These are phyloP conservation scores for Hippocampus guttulatus DNA, from an alignment of 2,113 vertebrate genomes.

Conservation along the genomic window DNA sequence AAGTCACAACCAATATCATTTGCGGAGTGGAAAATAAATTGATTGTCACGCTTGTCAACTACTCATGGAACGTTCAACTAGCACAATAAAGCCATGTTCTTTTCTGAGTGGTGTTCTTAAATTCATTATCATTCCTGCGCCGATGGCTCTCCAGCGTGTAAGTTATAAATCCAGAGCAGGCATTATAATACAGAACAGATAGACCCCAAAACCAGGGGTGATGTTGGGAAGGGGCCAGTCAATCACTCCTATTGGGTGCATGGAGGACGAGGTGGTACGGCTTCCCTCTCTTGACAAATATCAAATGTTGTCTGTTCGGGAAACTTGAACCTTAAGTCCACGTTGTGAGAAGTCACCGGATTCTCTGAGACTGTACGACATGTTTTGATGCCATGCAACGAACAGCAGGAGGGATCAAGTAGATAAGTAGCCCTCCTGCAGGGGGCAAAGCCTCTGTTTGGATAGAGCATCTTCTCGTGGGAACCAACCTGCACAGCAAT, in stretches of 20 bases:
- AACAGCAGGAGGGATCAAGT: constrained; percentile 17
- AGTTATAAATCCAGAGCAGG: constrained; percentile 65
- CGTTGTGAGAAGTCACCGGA: constrained; percentile 44
- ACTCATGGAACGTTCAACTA: constrained; percentile 66
- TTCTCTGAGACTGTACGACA: constrained; percentile 17
- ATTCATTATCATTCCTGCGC: constrained; percentile 72
- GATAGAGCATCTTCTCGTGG: constrained; percentile 12
- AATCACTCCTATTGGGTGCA: constrained; percentile 43
- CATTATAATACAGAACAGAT: constrained; percentile 72
- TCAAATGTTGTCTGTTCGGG: constrained; percentile 39
- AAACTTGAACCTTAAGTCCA: constrained; percentile 45
- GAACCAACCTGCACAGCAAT: not conserved
- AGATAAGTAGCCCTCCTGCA: constrained; percentile 15
- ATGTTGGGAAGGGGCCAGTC: constrained; percentile 54
- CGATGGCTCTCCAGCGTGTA: constrained; percentile 50
- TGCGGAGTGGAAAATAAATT: constrained; percentile 30
- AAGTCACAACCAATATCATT: constrained; percentile 45
- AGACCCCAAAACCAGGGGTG: constrained; percentile 75
- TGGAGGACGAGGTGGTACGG: constrained; percentile 8
- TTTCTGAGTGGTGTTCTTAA: constrained; percentile 64
- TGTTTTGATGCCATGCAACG: constrained; percentile 43
- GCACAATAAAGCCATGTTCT: constrained; percentile 58
- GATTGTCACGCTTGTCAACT: constrained; percentile 58
- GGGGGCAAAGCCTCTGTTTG: constrained; percentile 18
- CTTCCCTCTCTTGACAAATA: constrained; percentile 25